Percentiles rank a stretch among this genome's conserved stretches.
These are phyloP conservation scores for Dicyrtoma fusca DNA, from an alignment of 2,888 invertebrate genomes.

Conservation along the genomic window DNA sequence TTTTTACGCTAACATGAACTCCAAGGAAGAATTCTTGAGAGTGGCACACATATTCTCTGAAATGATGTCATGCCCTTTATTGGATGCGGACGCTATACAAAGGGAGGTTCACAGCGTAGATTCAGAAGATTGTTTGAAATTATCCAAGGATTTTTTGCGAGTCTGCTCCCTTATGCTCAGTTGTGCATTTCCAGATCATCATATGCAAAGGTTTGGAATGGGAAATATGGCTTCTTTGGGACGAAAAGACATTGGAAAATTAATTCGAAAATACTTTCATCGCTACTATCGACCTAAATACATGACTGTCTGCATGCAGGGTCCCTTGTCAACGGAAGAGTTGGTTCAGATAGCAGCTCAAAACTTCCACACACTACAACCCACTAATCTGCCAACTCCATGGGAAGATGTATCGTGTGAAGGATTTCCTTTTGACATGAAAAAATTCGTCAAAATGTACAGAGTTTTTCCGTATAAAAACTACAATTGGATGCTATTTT, in stretches of 20 bases:
- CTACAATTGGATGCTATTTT: background rate
- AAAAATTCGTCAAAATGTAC: background rate
- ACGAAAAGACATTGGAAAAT: background rate
- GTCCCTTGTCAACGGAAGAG: background rate
- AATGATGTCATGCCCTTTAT: background rate
- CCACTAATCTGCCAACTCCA: background rate
- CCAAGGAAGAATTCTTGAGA: background rate
- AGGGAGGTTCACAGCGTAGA: background rate
- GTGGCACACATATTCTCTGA: background rate
- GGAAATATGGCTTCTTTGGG: background rate
- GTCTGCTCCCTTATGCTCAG: background rate
- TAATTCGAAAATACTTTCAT: background rate
- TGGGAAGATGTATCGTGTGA: background rate
- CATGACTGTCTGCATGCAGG: background rate
- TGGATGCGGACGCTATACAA: background rate
- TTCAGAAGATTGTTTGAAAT: background rate
- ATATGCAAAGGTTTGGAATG: background rate
- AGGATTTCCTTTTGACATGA: constrained; percentile 9
- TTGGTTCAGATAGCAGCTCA: background rate
- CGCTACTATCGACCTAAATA: constrained; percentile 9
- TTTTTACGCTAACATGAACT: background rate
- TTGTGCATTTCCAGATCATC: background rate
- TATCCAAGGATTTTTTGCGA: background rate
- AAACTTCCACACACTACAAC: background rate
- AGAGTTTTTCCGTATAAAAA: background rate